These are phyloP conservation scores for Solenopsis invicta DNA, from an alignment of 1,140 invertebrate genomes.

Conservation along the genomic window DNA sequence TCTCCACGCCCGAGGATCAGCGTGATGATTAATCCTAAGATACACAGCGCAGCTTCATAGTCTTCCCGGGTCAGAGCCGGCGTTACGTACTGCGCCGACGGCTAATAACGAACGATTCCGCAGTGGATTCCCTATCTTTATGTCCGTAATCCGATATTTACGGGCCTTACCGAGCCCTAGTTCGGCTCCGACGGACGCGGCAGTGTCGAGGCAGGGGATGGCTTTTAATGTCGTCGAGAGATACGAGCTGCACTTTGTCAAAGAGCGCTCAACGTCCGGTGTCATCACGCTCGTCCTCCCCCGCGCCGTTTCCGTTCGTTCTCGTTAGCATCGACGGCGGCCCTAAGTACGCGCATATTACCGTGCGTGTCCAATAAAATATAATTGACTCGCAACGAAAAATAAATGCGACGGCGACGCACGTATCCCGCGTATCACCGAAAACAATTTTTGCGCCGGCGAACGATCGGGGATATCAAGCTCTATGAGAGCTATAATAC, in stretches of 20 bases:
- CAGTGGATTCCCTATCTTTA: constrained; percentile 63
- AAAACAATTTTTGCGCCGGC: background rate
- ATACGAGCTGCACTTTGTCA: constrained; percentile 59
- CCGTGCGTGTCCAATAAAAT: background rate
- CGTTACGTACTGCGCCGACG: constrained; percentile 16
- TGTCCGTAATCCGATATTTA: constrained; percentile 67
- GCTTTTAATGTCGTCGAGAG: constrained; percentile 66
- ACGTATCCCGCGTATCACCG: background rate
- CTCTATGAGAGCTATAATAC: background rate
- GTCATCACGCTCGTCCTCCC: background rate
- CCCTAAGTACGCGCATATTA: background rate
- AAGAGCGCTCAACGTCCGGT: constrained; percentile 36
- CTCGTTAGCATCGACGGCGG: background rate
- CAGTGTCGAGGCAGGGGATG: too few relatives aligned
- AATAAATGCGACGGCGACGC: background rate
- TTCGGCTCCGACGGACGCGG: constrained; percentile 12
- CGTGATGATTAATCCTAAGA: constrained; percentile 58
- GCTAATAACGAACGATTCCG: constrained; percentile 57
- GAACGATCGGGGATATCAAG: constrained; percentile 15
- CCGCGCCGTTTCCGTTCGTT: background rate
- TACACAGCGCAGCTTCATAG: constrained; percentile 50
- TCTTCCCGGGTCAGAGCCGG: background rate
- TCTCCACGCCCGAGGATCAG: constrained; percentile 45
- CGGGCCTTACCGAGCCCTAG: background rate
- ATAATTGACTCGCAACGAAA: background rate